Base-by-base conservation (phyloP, 2,113 vertebrate genomes). In the Dunckerocampus dactyliophorus region DNA sequence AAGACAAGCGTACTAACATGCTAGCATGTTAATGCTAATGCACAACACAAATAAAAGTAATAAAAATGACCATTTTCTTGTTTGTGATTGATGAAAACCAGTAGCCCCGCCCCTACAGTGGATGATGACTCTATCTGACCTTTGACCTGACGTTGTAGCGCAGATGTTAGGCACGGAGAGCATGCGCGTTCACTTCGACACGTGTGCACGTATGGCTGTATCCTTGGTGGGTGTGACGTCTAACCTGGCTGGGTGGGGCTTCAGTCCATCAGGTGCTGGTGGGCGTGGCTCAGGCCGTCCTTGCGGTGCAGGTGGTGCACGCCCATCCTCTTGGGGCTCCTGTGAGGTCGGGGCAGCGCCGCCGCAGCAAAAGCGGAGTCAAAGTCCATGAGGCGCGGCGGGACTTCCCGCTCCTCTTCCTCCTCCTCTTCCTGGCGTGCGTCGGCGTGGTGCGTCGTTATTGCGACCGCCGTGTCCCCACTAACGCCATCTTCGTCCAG, bases 301-400 rank as follows among this genome's bases (percentile, higher is more conserved):
- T 99, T 99, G 55, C 97, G 93, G 83, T 95, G 94, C 22, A 99
- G 91, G 69, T 98, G 95, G 79, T 99, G 96, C 10, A 98, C 93
- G 0, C 96, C 96, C 96, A 99, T 99, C 66, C 96, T 91, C 80
- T 98, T 99, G 22, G 96, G 95, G 82, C 94, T 98, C 76, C 93
- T 94, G 76, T 92, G 93, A 0, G 92, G 93, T 1, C 95, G 92
- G 0, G 81, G 59, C 48, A 67, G 69, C 0, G 73, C 31, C n/a
- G 58, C 7, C 19, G 62, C 4, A 2, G 60, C 24, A 1, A 58
- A 52, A 74, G 48, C 0, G 75, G 81, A 37, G 82, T 88, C 88
- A 34, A 74, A 76, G 59, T 92, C 89, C 16, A 86, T 55, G 12
- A 81, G 81, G 52, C 82, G 82, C 16, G 88, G 77, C 0, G 83